A percentile compares a stretch with the other conserved stretches of the same genome.
Evolutionary conservation across 2,113 vertebrate genomes (phyloP).

Genomic region (Thomomys bottae): DNA sequence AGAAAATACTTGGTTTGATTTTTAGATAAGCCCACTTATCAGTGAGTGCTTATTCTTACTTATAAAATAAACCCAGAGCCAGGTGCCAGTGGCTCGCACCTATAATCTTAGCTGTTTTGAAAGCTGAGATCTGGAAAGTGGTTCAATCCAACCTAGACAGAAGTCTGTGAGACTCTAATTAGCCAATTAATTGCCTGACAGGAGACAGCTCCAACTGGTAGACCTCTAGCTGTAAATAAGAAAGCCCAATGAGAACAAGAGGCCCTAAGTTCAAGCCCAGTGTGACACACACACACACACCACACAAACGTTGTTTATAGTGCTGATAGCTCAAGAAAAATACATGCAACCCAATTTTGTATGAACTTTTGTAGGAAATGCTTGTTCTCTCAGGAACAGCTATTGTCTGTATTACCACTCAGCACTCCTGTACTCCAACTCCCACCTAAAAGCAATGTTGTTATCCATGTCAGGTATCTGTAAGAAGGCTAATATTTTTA

Average conservation of each 20-base stretch:
- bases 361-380: neutral
- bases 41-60: neutral
- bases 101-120: too few relatives aligned
- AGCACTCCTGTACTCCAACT: too few relatives aligned
- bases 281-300: too few relatives aligned
- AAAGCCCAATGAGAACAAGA: too few relatives aligned
- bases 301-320: neutral
- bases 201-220: too few relatives aligned
- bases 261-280: too few relatives aligned
- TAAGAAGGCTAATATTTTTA: neutral
- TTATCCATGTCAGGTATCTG: neutral
- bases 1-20: conserved; percentile 4
- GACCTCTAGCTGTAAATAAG: too few relatives aligned
- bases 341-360: neutral
- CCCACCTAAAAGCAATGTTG: neutral
- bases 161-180: too few relatives aligned
- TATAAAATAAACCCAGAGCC: neutral
- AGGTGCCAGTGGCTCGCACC: too few relatives aligned
- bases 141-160: too few relatives aligned
- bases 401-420: neutral
- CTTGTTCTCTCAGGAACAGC: neutral
- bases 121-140: too few relatives aligned
- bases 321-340: neutral
- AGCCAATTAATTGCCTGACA: too few relatives aligned
- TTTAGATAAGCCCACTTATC: neutral